phyloP scores from a whole-genome alignment of 2,888 invertebrate genomes.

The Ichneumon xanthorius region DNA sequence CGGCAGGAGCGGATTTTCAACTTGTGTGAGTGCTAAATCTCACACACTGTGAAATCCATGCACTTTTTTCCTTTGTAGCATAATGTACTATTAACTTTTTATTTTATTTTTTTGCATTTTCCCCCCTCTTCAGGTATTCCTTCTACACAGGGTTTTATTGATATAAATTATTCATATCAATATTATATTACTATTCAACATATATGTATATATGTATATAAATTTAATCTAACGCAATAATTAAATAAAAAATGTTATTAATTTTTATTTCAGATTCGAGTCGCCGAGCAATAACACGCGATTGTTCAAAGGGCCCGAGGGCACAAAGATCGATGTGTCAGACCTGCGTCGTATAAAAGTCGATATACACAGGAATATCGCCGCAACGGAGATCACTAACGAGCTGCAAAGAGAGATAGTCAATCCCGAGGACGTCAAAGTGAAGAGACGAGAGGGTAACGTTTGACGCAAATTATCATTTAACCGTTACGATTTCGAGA shows the following conservation, averaged over 20 bases:
- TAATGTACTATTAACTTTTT: no score
- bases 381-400: constrained; percentile 36
- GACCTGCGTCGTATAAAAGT: constrained; percentile 75
- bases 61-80: no score
- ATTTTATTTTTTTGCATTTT: no score
- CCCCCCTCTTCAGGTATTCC: no score
- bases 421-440: constrained; percentile 74
- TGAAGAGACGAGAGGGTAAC: constrained; percentile 78
- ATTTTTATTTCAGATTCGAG: constrained; percentile 68
- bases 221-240: background rate
- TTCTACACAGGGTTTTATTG: background rate
- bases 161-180: background rate
- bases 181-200: background rate
- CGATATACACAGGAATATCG: constrained; percentile 74
- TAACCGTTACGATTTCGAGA: background rate
- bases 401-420: constrained; percentile 74
- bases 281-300: constrained; percentile 64
- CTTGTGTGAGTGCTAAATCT: no score
- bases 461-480: constrained; percentile 47
- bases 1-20: no score
- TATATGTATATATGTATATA: background rate
- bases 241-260: background rate
- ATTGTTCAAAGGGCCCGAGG: constrained; percentile 76
- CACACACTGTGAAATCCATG: no score
- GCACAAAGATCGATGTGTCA: constrained; percentile 66